A percentile compares a stretch with the other conserved stretches of the same genome.
Evolutionary conservation across 2,888 invertebrate species (phyloP).

Genomic region (Acheta domesticus): DNA sequence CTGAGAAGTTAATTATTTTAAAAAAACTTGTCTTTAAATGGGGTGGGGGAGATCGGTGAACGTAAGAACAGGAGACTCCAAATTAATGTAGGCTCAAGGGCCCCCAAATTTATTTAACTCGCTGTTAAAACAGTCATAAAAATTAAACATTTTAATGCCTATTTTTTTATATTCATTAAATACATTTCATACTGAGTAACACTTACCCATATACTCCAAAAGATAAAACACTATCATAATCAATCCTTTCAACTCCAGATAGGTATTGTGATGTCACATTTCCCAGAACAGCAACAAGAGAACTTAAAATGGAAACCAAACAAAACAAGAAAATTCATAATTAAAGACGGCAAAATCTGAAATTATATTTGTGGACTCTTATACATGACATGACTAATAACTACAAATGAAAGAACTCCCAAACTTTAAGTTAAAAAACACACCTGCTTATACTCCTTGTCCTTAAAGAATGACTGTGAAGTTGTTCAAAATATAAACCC

Average conservation of each 20-base stretch:
- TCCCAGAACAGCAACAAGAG: not conserved
- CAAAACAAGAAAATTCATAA: not conserved
- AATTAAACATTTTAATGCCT: too few relatives aligned
- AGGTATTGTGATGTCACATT: not conserved
- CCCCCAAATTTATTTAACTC: too few relatives aligned
- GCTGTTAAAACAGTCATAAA: too few relatives aligned
- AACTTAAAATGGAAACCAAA: not conserved
- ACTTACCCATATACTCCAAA: constrained; percentile 7
- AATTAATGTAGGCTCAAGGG: too few relatives aligned
- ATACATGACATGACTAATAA: not conserved
- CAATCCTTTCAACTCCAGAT: not conserved
- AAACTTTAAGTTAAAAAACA: too few relatives aligned
- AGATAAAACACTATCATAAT: constrained; percentile 1
- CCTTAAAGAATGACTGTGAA: not conserved
- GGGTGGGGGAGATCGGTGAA: too few relatives aligned
- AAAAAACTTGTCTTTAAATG: too few relatives aligned
- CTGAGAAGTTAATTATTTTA: too few relatives aligned
- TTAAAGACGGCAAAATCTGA: not conserved
- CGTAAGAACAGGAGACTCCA: too few relatives aligned
- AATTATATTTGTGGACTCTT: not conserved
- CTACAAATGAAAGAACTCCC: not conserved
- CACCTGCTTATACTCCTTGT: not conserved
- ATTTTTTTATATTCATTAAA: too few relatives aligned
- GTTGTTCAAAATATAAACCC: constrained; percentile 6
- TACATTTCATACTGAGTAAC: not conserved